phyloP scores from a whole-genome alignment of 2,797 vertebrate genomes.

The Sternarchorhynchus goeldii region DNA sequence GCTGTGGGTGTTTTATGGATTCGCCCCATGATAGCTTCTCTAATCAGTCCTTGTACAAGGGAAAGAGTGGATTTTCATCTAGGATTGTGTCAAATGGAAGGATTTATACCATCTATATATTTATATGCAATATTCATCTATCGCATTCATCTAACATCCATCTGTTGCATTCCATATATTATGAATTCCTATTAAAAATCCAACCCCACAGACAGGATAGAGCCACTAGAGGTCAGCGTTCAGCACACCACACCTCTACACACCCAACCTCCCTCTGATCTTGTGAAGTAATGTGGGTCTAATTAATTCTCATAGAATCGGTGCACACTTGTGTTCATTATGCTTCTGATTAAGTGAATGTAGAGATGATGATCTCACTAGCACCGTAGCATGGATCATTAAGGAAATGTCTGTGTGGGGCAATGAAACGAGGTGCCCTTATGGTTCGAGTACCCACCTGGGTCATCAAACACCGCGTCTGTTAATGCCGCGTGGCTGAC shows the following conservation, averaged over 20 bases:
- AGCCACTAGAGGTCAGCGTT: slow-evolving; percentile 46
- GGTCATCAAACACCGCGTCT: slow-evolving; percentile 43
- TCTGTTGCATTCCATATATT: background rate
- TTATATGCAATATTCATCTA: background rate
- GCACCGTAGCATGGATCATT: slow-evolving; percentile 54
- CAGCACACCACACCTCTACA: background rate
- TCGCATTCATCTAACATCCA: background rate
- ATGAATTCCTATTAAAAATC: background rate
- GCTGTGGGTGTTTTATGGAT: background rate
- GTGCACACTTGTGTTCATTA: slow-evolving; percentile 61
- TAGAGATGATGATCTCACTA: slow-evolving; percentile 51
- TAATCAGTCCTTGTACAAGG: background rate
- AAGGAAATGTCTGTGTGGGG: slow-evolving; percentile 48
- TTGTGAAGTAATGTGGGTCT: slow-evolving; percentile 29
- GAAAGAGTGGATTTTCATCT: background rate
- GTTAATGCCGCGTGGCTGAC: slow-evolving; percentile 39
- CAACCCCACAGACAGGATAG: background rate
- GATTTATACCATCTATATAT: background rate
- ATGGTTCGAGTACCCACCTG: background rate
- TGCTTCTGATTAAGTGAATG: slow-evolving; percentile 45
- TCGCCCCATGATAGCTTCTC: background rate
- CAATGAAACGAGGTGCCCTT: slow-evolving; percentile 44
- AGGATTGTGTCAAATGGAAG: too few relatives aligned
- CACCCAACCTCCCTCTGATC: background rate
- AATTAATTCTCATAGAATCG: slow-evolving; percentile 52